Evolutionary conservation across 2,888 invertebrate species (phyloP).

Genomic region (Notodonta ziczac): DNA sequence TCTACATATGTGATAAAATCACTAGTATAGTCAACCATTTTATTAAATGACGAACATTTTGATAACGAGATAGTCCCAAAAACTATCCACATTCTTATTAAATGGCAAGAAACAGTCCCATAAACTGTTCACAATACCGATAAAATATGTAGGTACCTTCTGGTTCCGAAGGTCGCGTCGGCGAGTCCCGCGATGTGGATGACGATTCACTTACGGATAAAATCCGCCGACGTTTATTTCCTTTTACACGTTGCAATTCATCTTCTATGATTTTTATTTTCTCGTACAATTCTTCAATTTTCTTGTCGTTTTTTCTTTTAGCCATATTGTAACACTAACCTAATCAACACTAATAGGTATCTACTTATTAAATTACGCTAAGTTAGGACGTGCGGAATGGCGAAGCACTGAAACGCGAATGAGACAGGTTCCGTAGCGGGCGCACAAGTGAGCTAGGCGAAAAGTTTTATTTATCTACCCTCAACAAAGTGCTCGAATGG

Average conservation of each 20-base stretch:
- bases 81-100: neutral
- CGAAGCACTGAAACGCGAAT: conserved; percentile 2
- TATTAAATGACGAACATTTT: too few relatives aligned
- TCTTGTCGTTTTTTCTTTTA: neutral
- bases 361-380: neutral
- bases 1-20: neutral
- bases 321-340: neutral
- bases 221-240: neutral
- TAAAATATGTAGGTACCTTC: neutral
- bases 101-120: neutral
- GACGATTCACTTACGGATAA: too few relatives aligned
- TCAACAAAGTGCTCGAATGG: neutral
- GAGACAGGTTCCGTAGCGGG: neutral
- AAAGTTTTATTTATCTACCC: too few relatives aligned
- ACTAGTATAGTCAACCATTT: too few relatives aligned
- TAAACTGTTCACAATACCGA: neutral
- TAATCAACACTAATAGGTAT: neutral
- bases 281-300: neutral
- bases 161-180: neutral
- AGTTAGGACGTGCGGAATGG: neutral
- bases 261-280: neutral
- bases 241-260: neutral
- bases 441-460: too few relatives aligned
- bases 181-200: neutral
- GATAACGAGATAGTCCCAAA: too few relatives aligned